Evolutionary conservation across 2,797 vertebrate genomes (phyloP).

Genomic region (Hypotaenidia okinawae): DNA sequence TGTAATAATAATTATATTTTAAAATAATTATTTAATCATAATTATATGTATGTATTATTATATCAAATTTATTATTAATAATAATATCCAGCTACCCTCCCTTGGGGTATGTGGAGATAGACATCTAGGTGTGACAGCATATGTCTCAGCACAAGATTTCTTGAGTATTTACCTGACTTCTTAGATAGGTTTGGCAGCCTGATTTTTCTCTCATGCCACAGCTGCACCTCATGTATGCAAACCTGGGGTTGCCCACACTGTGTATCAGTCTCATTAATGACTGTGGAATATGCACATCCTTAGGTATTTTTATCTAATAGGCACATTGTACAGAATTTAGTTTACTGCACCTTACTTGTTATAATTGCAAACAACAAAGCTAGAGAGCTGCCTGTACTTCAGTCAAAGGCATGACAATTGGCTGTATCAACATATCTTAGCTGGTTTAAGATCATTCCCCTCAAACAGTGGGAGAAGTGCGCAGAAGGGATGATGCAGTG

Average conservation of each 20-base stretch:
- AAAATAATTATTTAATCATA: too few species aligned
- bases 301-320: not conserved
- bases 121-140: not conserved
- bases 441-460: not conserved
- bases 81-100: not conserved
- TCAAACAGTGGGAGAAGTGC: not conserved
- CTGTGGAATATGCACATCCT: not conserved
- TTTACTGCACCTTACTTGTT: not conserved
- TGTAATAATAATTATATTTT: too few species aligned
- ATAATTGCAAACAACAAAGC: not conserved
- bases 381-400: not conserved
- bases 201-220: not conserved
- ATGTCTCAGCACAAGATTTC: not conserved
- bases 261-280: not conserved
- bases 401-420: not conserved
- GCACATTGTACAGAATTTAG: not conserved
- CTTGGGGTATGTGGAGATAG: not conserved
- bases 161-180: not conserved
- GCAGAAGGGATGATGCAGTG: not conserved
- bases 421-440: not conserved
- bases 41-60: too few species aligned
- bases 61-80: too few species aligned
- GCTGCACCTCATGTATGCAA: not conserved
- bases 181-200: not conserved
- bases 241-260: not conserved